phyloP scores from a whole-genome alignment of 2,888 invertebrate species.

The Oscheius sp. region DNA sequence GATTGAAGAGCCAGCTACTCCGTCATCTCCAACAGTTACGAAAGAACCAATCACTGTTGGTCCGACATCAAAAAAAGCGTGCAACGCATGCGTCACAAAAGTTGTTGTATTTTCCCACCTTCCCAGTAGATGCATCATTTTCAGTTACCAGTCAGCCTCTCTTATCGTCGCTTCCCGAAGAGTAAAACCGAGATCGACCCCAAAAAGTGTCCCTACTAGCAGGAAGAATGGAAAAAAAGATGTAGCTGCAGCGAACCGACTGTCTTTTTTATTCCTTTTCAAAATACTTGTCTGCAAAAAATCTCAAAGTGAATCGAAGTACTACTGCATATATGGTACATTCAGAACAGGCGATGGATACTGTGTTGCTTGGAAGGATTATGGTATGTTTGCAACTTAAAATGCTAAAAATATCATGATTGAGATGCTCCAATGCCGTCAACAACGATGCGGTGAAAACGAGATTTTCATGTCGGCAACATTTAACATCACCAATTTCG shows the following conservation, averaged over 20 bases:
- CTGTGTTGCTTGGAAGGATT: constrained; percentile 10
- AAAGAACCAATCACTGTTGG: no score
- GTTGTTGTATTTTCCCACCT: background rate
- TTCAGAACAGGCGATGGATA: background rate
- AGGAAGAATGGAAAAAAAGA: background rate
- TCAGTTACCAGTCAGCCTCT: background rate
- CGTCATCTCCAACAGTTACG: no score
- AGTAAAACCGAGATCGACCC: background rate
- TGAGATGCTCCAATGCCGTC: background rate
- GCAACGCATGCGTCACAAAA: no score
- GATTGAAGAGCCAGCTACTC: no score
- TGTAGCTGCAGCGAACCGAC: background rate
- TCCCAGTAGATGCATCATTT: background rate
- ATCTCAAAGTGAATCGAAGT: background rate
- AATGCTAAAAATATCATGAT: background rate
- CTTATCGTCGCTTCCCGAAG: no score
- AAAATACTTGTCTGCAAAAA: no score
- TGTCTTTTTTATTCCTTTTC: no score
- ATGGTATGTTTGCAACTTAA: background rate
- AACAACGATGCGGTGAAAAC: constrained; percentile 15
- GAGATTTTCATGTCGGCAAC: constrained; percentile 17
- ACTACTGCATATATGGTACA: constrained; percentile 5
- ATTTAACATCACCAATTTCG: background rate
- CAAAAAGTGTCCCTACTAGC: constrained; percentile 21
- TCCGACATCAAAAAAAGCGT: no score